These are phyloP conservation scores for Apamea monoglypha DNA, from an alignment of 2,888 invertebrate species.

Conservation along the genomic window DNA sequence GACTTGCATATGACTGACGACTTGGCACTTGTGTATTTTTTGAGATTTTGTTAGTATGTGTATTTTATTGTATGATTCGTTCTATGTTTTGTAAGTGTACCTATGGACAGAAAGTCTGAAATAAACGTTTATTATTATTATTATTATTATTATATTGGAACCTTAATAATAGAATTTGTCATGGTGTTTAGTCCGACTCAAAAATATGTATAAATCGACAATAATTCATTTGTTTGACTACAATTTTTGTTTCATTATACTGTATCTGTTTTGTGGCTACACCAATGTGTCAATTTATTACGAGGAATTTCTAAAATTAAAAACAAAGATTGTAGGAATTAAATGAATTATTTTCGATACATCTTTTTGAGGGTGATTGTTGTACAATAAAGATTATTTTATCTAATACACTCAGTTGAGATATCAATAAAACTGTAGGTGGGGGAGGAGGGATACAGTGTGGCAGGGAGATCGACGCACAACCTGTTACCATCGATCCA, in stretches of 20 bases:
- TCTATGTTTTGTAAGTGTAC: too few species aligned
- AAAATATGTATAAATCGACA: background rate
- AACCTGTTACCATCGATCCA: too few species aligned
- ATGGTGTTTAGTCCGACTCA: background rate
- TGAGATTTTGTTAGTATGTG: too few species aligned
- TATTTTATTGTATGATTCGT: too few species aligned
- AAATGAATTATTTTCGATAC: background rate
- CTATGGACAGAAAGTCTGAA: too few species aligned
- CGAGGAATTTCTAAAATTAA: background rate
- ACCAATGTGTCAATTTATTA: background rate
- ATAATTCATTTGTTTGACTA: background rate
- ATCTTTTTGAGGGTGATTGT: background rate
- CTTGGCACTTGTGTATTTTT: too few species aligned
- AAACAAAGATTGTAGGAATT: background rate
- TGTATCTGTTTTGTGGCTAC: background rate
- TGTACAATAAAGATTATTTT: background rate
- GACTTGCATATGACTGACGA: too few species aligned
- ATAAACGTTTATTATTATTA: too few species aligned
- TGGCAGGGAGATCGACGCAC: too few species aligned
- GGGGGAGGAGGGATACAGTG: too few species aligned
- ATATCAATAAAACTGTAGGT: constrained; percentile 3
- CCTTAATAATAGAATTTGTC: background rate
- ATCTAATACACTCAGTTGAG: background rate
- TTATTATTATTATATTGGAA: too few species aligned
- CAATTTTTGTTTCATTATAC: background rate